These are phyloP conservation scores for Oriolus oriolus DNA, from an alignment of 2,113 vertebrate species.

Conservation along the genomic window DNA sequence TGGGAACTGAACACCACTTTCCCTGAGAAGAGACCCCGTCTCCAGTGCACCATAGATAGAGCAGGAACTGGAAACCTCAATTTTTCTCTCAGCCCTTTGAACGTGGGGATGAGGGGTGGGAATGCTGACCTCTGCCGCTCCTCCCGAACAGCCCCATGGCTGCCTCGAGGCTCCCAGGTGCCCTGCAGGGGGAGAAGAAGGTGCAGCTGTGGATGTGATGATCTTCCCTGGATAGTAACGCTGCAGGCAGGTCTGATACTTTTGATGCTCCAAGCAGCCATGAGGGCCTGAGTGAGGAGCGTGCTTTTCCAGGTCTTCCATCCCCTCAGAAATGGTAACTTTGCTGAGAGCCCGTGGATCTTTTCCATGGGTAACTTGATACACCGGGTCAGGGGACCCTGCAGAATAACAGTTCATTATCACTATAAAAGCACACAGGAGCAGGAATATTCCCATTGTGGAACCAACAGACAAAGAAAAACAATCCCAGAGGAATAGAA, in stretches of 20 bases:
- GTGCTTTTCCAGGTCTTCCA: background rate
- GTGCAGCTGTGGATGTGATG: background rate
- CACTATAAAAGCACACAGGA: background rate
- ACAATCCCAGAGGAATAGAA: background rate
- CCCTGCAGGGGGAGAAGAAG: background rate
- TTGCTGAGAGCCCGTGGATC: rapidly evolving
- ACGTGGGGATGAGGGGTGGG: background rate
- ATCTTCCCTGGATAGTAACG: background rate
- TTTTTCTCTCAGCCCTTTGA: background rate
- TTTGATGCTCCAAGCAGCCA: background rate
- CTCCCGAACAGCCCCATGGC: background rate
- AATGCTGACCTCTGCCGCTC: background rate
- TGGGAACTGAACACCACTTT: background rate
- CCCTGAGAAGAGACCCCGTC: background rate
- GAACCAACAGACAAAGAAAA: background rate
- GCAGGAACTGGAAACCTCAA: background rate
- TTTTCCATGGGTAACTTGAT: background rate
- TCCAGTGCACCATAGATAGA: background rate
- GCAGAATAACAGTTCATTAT: background rate
- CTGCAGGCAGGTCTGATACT: background rate
- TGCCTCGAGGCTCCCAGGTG: background rate
- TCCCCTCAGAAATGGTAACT: background rate
- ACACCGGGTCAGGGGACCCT: background rate
- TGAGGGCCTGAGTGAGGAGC: background rate
- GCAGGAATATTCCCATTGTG: background rate